phyloP scores from a whole-genome alignment of 2,888 invertebrate species.

The Lymantria dispar region DNA sequence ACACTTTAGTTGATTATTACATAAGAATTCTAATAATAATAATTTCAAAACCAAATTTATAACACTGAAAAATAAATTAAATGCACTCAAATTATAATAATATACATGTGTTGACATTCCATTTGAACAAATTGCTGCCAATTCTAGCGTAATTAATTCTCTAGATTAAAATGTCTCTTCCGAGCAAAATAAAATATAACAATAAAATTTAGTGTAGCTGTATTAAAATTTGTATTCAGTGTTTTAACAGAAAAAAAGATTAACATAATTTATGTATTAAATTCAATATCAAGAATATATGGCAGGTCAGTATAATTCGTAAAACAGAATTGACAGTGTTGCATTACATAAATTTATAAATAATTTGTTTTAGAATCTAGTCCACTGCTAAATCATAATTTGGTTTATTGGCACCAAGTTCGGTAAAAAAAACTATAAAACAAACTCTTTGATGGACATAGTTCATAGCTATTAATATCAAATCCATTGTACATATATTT shows the following conservation, averaged over 20 bases:
- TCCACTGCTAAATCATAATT: conserved; percentile 18
- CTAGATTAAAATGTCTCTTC: too few species aligned
- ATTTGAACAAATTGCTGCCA: too few species aligned
- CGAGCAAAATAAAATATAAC: too few species aligned
- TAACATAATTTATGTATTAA: too few species aligned
- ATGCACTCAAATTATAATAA: conserved; percentile 20
- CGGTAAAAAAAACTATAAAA: conserved; percentile 14
- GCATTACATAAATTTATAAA: conserved; percentile 11
- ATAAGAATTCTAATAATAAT: conserved; percentile 14
- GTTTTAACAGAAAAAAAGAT: too few species aligned
- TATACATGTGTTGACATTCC: conserved; percentile 3
- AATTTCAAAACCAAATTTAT: conserved; percentile 2
- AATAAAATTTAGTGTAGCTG: too few species aligned
- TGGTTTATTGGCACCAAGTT: conserved; percentile 23
- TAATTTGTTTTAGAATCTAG: conserved; percentile 16
- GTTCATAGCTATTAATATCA: conserved; percentile 17
- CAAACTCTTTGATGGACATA: conserved; percentile 29
- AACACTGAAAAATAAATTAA: conserved; percentile 21
- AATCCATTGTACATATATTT: conserved; percentile 28
- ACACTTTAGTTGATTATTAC: conserved; percentile 16
- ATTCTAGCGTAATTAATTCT: too few species aligned
- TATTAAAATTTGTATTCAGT: too few species aligned
- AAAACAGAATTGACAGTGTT: conserved; percentile 1
- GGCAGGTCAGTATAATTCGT: neutral
- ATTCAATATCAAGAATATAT: neutral